Evolutionary conservation across 37 sponge, comb jelly and placozoan species (phyloP), one percentile per base, ranked within the genome.

Genomic region (Amphimedon queenslandica): DNA sequence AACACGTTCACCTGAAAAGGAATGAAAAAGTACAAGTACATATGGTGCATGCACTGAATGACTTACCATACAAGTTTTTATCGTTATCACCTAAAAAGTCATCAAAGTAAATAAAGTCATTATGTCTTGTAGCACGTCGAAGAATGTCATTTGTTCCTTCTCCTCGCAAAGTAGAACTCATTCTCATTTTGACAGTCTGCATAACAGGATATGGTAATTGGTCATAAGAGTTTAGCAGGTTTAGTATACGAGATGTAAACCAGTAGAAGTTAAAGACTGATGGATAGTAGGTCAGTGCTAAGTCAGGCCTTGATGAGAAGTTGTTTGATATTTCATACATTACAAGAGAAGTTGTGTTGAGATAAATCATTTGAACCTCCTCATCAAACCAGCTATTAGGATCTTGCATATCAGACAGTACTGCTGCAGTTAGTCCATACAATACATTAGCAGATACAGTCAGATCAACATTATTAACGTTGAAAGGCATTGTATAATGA

Each of bases 191-290:
- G 24, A 73, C 85, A 30, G 53, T 67, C 4, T 20, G 60, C 64
- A 84, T 1, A 24, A 72, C 85, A 6, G 85, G 74, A 47, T 63
- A 78, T 0, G 79, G 68, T 18, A 78, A 57, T 2, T 40, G 1
- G 55, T 38, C 38, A n/a, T 39, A 29, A 3, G 75, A 40, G 31
- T 73, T 74, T 20, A 84, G 63, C 58, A 84, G 51, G 29, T 84
- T 72, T 1, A 73, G 23, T 68, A 79, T 73, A 27, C 84, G 72
- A 24, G 85, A 37, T 29, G 72, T 71, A 66, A 84, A 78, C 85
- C 85, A 84, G 63, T 76, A 77, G 79, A 77, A 77, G 42, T 73
- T 78, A 72, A 39, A 78, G 24, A 73, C 68, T 40, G 85, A 77
- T 21, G 85, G 74, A 33, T 78, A 84, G 51, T 78, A 84, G 4